Evolutionary conservation across 2,888 invertebrate genomes (phyloP).

Genomic region (Pollenia labialis): DNA sequence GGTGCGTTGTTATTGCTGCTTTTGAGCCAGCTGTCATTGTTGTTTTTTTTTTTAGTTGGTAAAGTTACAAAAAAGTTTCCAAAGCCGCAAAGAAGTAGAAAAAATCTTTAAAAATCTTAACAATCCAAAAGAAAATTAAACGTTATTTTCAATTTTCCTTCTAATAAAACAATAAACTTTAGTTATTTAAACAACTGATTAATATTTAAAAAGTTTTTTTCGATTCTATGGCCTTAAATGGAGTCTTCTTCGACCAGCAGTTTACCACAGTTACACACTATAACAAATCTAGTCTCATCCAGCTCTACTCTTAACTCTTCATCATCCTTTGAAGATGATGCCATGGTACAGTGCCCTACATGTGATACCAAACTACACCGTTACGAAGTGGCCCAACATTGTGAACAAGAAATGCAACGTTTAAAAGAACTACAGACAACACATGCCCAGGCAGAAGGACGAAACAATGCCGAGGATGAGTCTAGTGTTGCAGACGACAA

Average conservation of each 20-base stretch:
- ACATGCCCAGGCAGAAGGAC: slow-evolving; percentile 23
- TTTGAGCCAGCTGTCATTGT: slow-evolving; percentile 62
- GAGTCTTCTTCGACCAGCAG: slow-evolving; percentile 42
- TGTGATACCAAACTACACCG: slow-evolving; percentile 93
- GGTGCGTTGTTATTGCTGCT: slow-evolving; percentile 37
- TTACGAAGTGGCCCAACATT: slow-evolving; percentile 93
- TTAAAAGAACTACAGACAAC: slow-evolving; percentile 81
- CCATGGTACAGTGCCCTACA: slow-evolving; percentile 90
- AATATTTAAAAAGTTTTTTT: background rate
- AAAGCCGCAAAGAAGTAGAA: slow-evolving; percentile 24
- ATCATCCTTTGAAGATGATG: slow-evolving; percentile 69
- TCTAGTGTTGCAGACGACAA: background rate
- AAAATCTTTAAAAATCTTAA: slow-evolving; percentile 65
- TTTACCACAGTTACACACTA: slow-evolving; percentile 42
- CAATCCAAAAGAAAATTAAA: slow-evolving; percentile 51
- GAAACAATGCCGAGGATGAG: background rate
- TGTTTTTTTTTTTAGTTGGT: slow-evolving; percentile 43
- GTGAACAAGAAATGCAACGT: slow-evolving; percentile 91
- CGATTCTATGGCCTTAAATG: slow-evolving; percentile 54
- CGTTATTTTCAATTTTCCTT: background rate
- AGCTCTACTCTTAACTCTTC: slow-evolving; percentile 35
- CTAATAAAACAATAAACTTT: background rate
- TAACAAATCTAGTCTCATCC: slow-evolving; percentile 33
- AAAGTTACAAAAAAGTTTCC: slow-evolving; percentile 19
- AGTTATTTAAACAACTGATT: slow-evolving; percentile 5